Percentiles rank a stretch among this genome's conserved stretches.
Evolutionary conservation across 2,888 invertebrate species (phyloP).

Genomic region (Leptopilina drosophilae): DNA sequence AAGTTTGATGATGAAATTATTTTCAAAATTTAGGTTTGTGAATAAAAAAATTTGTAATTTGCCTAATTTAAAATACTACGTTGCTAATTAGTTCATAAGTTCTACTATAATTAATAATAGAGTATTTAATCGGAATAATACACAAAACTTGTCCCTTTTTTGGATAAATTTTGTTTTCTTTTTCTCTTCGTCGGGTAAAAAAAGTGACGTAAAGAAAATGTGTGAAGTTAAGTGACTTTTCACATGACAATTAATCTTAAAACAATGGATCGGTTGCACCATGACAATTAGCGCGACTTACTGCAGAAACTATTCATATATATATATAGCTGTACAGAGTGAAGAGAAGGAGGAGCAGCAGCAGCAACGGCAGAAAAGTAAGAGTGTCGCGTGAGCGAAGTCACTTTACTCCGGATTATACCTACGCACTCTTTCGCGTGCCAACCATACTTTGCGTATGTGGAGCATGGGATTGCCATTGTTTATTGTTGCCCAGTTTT

Average conservation of each 20-base stretch:
- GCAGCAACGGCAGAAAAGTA: constrained; percentile 45
- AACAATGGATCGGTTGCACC: constrained; percentile 68
- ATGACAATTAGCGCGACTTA: constrained; percentile 71
- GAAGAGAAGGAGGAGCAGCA: neutral
- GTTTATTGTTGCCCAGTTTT: constrained; percentile 71
- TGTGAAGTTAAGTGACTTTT: constrained; percentile 58
- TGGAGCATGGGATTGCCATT: constrained; percentile 75
- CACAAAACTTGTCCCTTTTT: no score
- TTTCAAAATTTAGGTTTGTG: no score
- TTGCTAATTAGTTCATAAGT: no score
- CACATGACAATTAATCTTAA: constrained; percentile 71
- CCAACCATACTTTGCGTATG: constrained; percentile 68
- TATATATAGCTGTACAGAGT: neutral
- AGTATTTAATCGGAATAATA: no score
- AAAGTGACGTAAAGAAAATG: constrained; percentile 8
- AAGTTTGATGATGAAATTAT: no score
- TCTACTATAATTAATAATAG: no score
- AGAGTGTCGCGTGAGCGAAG: constrained; percentile 57
- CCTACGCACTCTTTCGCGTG: constrained; percentile 58
- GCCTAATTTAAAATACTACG: no score
- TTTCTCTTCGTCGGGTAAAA: no score
- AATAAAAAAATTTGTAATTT: no score
- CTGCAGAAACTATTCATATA: constrained; percentile 45
- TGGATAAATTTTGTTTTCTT: no score
- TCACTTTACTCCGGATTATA: constrained; percentile 40